A percentile compares a stretch with the other conserved stretches of the same genome.
Evolutionary conservation across 1,140 invertebrate species (phyloP).

Genomic region (Platyscapa corneri): DNA sequence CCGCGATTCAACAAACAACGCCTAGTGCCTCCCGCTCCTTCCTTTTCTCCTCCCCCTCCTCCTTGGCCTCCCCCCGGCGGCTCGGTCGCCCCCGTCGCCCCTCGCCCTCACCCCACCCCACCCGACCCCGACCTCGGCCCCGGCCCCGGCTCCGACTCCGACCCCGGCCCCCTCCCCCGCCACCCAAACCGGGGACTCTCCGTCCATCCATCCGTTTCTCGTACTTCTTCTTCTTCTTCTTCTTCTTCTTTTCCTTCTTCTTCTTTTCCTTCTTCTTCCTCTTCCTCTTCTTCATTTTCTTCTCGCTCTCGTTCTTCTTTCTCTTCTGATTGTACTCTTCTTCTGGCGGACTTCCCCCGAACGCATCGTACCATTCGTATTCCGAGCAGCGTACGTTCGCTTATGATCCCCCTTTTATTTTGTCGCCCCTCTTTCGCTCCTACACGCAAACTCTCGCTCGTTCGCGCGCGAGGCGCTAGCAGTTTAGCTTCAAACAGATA

Average conservation of each 20-base stretch:
- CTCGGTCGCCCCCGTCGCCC: slow-evolving; percentile 38
- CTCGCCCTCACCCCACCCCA: too few relatives aligned
- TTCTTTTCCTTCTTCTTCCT: slow-evolving; percentile 44
- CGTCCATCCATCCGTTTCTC: slow-evolving; percentile 45
- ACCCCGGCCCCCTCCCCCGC: slow-evolving; percentile 32
- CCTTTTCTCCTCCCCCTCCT: slow-evolving; percentile 45
- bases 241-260: slow-evolving; percentile 38
- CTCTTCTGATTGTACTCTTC: slow-evolving; percentile 27
- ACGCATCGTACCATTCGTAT: slow-evolving; percentile 18
- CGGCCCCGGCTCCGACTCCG: too few relatives aligned
- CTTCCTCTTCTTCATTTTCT: slow-evolving; percentile 54
- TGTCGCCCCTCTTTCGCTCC: neutral
- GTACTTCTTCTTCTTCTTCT: slow-evolving; percentile 53
- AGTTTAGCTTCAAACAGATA: slow-evolving; percentile 4
- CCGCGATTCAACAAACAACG: slow-evolving; percentile 72
- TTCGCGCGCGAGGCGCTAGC: slow-evolving; percentile 15
- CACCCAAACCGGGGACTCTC: slow-evolving; percentile 29
- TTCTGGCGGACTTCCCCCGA: slow-evolving; percentile 26
- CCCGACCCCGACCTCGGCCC: too few relatives aligned
- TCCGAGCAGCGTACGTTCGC: slow-evolving; percentile 4
- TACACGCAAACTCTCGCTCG: neutral
- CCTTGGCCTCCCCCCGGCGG: slow-evolving; percentile 7
- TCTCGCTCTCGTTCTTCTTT: slow-evolving; percentile 38
- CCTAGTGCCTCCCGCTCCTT: slow-evolving; percentile 64
- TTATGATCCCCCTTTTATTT: neutral